Evolutionary conservation across 2,888 invertebrate species (phyloP).

Genomic region (Eueremaeus valkanovi): DNA sequence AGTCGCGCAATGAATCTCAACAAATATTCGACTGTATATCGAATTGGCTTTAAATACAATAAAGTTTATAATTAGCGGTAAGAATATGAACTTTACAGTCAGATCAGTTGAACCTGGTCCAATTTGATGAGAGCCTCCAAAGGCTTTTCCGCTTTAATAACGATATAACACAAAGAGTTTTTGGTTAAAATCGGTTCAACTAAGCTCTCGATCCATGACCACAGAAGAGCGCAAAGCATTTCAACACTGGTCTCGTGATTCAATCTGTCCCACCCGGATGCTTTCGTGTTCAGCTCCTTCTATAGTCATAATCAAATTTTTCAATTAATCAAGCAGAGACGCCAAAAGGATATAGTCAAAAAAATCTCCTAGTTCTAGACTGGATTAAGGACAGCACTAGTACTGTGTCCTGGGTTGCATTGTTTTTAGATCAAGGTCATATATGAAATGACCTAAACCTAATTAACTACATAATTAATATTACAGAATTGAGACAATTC

Average conservation of each 20-base stretch:
- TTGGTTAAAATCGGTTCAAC: conserved; percentile 63
- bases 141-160: conserved; percentile 60
- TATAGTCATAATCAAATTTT: no score
- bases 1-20: conserved; percentile 65
- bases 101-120: conserved; percentile 49
- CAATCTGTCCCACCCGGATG: conserved; percentile 63
- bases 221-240: conserved; percentile 62
- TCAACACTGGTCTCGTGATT: conserved; percentile 63
- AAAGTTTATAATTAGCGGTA: no score
- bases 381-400: no score
- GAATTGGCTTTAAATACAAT: conserved; percentile 58
- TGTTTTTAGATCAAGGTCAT: no score
- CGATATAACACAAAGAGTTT: conserved; percentile 65
- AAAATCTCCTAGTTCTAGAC: no score
- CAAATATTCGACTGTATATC: conserved; percentile 67
- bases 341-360: no score
- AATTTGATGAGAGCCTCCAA: conserved; percentile 54
- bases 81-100: no score
- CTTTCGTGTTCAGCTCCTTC: conserved; percentile 63
- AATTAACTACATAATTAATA: no score
- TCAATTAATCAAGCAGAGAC: no score
- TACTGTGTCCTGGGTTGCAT: no score
- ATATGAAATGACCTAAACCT: no score
- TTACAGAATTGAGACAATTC: no score
- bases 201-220: conserved; percentile 72